phyloP scores from a whole-genome alignment of 2,888 invertebrate genomes.

The Didymodactylos carnosus region DNA sequence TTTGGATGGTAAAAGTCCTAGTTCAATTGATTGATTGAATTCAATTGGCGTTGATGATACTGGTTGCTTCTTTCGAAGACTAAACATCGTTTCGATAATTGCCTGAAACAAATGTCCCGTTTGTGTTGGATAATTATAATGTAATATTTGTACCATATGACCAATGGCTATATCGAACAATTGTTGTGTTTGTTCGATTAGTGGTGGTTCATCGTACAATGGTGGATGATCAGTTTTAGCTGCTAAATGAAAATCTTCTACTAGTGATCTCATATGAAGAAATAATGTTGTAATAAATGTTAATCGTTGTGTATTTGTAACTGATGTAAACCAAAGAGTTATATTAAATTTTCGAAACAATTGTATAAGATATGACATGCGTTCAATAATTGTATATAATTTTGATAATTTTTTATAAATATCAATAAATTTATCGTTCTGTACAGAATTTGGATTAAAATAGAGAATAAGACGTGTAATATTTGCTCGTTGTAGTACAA shows the following conservation, averaged over 20 bases:
- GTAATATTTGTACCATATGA: background rate
- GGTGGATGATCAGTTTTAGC: background rate
- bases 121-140: background rate
- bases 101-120: background rate
- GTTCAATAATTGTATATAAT: background rate
- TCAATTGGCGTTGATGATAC: background rate
- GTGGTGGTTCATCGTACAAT: background rate
- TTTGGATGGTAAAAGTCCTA: background rate
- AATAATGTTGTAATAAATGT: background rate
- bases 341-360: background rate
- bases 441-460: background rate
- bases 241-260: background rate
- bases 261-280: background rate
- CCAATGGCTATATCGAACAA: background rate
- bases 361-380: background rate
- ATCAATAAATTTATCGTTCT: background rate
- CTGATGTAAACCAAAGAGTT: background rate
- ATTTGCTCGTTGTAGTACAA: background rate
- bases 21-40: background rate
- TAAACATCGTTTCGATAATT: background rate
- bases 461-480: background rate
- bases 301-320: background rate
- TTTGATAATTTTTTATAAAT: background rate
- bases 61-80: background rate
- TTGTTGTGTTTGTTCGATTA: background rate